These are phyloP conservation scores for Asbolus verrucosus DNA, from an alignment of 1,140 invertebrate genomes.

Conservation along the genomic window DNA sequence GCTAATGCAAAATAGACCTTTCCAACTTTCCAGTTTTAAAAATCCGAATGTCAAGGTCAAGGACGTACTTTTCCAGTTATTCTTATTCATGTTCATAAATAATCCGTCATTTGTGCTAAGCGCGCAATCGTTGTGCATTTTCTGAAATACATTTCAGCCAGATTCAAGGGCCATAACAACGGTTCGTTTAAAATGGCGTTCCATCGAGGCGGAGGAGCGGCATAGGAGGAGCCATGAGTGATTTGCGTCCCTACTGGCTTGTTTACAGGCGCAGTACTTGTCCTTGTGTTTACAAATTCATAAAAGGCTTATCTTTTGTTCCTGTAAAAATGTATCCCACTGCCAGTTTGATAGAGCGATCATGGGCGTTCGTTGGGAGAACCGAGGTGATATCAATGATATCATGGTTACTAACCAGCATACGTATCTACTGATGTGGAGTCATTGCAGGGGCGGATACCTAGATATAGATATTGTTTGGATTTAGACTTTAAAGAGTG, in stretches of 20 bases:
- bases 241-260: constrained; percentile 32
- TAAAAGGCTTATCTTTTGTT: constrained; percentile 28
- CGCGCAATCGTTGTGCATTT: not conserved
- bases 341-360: constrained; percentile 2
- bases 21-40: constrained; percentile 25
- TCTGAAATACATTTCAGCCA: not conserved
- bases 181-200: constrained; percentile 19
- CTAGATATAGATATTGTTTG: too few relatives aligned
- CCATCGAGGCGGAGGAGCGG: not conserved
- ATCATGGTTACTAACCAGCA: too few relatives aligned
- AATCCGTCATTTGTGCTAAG: not conserved
- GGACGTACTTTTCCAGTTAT: constrained; percentile 8
- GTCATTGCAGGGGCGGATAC: too few relatives aligned
- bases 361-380: constrained; percentile 25
- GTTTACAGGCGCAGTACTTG: constrained; percentile 15
- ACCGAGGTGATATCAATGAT: too few relatives aligned
- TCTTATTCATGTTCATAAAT: not conserved
- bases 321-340: constrained; percentile 24
- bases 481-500: too few relatives aligned
- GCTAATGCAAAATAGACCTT: constrained; percentile 1
- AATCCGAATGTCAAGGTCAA: constrained; percentile 37
- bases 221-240: constrained; percentile 25
- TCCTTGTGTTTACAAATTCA: constrained; percentile 30
- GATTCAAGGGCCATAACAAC: constrained; percentile 5
- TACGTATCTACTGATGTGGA: too few relatives aligned